These are phyloP conservation scores for Tenebrosternarchus preto DNA, from an alignment of 2,113 vertebrate species.

Conservation along the genomic window DNA sequence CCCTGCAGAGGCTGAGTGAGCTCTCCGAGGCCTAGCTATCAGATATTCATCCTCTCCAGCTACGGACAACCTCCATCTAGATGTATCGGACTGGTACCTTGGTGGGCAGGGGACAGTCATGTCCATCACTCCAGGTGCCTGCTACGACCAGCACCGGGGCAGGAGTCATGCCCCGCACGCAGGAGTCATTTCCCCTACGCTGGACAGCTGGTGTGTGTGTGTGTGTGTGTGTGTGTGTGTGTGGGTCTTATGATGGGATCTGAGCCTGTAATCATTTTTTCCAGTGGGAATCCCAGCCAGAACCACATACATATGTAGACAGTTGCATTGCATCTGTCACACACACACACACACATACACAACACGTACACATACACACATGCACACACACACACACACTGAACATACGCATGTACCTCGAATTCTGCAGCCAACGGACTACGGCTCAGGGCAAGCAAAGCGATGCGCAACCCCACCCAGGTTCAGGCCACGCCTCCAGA, in stretches of 20 bases:
- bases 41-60: background rate
- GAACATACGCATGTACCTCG: background rate
- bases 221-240: background rate
- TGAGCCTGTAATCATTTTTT: too few relatives aligned
- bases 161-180: too few relatives aligned
- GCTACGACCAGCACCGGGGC: background rate
- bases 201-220: too few relatives aligned
- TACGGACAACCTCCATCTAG: background rate
- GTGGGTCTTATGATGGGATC: background rate
- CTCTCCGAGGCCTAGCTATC: background rate
- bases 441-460: too few relatives aligned
- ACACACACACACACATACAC: background rate
- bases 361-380: background rate
- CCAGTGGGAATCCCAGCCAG: background rate
- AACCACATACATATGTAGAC: background rate
- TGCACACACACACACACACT: background rate
- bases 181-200: too few relatives aligned
- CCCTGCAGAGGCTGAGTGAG: background rate
- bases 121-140: conserved; percentile 3
- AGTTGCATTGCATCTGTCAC: background rate
- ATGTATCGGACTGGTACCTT: conserved; percentile 2
- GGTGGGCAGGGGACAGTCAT: conserved; percentile 16
- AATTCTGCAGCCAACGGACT: background rate
- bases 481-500: too few relatives aligned
- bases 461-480: too few relatives aligned